Evolutionary conservation across 2,888 invertebrate genomes (phyloP).

Genomic region (Strigamia crassipes): DNA sequence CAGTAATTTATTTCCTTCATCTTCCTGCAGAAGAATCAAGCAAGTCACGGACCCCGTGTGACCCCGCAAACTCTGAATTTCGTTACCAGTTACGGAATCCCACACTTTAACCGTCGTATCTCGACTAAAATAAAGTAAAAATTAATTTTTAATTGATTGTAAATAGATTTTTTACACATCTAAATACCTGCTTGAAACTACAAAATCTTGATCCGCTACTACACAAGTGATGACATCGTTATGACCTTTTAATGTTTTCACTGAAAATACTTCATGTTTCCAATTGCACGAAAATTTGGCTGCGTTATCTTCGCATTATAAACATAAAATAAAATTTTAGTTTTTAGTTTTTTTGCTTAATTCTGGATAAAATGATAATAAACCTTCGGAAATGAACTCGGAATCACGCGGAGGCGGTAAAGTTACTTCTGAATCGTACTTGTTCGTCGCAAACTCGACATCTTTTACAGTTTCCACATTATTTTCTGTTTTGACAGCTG

Average conservation of each 20-base stretch:
- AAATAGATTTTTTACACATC: neutral
- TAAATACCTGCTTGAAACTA: constrained; percentile 48
- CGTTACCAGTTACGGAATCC: constrained; percentile 49
- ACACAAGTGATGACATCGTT: constrained; percentile 48
- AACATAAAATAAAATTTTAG: neutral
- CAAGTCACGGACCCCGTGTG: constrained; percentile 51
- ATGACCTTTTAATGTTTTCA: constrained; percentile 47
- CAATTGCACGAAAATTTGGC: constrained; percentile 7
- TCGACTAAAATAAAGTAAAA: constrained; percentile 49
- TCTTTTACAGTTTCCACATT: no score
- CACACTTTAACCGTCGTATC: constrained; percentile 53
- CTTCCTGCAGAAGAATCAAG: constrained; percentile 52
- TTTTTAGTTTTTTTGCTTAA: neutral
- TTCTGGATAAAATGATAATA: neutral
- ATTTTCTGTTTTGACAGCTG: neutral
- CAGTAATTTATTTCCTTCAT: constrained; percentile 52
- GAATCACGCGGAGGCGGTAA: neutral
- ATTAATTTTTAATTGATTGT: neutral
- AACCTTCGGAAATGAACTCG: neutral
- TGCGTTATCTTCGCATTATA: neutral
- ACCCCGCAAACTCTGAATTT: constrained; percentile 51
- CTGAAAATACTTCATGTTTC: constrained; percentile 46
- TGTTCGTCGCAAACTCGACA: neutral
- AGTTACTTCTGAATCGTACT: neutral
- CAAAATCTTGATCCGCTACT: constrained; percentile 46